These are phyloP conservation scores for Procambarus clarkii DNA, from an alignment of 1,140 invertebrate genomes.

Conservation along the genomic window DNA sequence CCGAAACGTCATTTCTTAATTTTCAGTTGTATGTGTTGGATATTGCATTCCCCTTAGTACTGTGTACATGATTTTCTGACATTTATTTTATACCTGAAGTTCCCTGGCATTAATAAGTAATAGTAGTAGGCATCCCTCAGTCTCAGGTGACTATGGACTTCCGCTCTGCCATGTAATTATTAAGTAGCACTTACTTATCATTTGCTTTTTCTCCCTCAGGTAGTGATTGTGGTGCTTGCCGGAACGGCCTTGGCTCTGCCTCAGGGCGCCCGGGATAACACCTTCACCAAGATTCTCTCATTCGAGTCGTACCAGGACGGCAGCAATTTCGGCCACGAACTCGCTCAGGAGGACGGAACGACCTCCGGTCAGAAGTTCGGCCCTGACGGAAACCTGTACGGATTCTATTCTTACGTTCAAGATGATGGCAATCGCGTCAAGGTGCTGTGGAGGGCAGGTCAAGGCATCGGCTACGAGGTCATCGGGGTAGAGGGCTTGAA, in stretches of 20 bases:
- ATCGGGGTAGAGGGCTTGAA: constrained; percentile 67
- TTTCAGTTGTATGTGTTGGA: no score
- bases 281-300: constrained; percentile 70
- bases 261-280: constrained; percentile 56
- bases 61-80: no score
- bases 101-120: no score
- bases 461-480: constrained; percentile 70
- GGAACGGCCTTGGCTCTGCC: constrained; percentile 66
- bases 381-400: constrained; percentile 69
- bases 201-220: constrained; percentile 21
- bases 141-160: no score
- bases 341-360: constrained; percentile 70
- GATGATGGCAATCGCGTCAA: constrained; percentile 63
- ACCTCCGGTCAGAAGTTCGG: constrained; percentile 69
- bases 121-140: no score
- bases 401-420: constrained; percentile 71
- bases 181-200: not conserved
- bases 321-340: constrained; percentile 66
- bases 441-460: constrained; percentile 69
- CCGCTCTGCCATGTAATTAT: no score
- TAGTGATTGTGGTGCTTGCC: constrained; percentile 52
- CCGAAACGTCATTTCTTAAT: no score
- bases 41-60: no score
- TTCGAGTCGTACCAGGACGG: constrained; percentile 71
- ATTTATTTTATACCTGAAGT: no score